Conservation (phyloP, 2,113 vertebrate species). For the Ivindomyrus marchei region DNA sequence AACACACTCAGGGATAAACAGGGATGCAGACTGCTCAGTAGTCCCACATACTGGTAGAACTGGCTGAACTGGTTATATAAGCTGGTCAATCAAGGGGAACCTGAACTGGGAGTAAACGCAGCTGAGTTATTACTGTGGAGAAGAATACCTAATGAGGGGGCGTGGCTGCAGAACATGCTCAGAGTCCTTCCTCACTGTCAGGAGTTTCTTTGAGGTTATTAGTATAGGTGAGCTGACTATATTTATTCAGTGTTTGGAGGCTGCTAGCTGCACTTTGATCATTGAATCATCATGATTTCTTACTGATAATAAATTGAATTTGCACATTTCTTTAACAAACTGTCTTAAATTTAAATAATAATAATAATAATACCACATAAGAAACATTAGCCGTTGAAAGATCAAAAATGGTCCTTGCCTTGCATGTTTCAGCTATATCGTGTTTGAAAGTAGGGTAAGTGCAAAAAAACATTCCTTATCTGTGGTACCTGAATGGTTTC, state of each 20-base stretch:
- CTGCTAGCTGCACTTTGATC: not conserved
- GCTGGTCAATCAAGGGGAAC: not conserved
- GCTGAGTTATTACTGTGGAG: not conserved
- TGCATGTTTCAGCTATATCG: not conserved
- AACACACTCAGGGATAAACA: not conserved
- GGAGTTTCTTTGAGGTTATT: not conserved
- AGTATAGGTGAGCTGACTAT: not conserved
- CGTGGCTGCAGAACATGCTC: not conserved
- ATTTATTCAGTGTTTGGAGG: not conserved
- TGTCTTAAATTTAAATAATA: not conserved
- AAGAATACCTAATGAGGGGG: not conserved
- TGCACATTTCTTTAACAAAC: not conserved
- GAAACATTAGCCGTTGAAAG: too few relatives aligned
- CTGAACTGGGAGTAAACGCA: not conserved
- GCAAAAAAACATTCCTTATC: not conserved
- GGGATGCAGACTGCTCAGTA: not conserved
- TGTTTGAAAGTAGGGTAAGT: not conserved
- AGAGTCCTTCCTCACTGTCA: not conserved
- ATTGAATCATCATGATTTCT: not conserved
- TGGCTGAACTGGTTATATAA: not conserved
- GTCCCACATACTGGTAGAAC: not conserved
- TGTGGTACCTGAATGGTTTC: not conserved
- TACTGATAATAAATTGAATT: not conserved
- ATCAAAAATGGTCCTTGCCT: not conserved
- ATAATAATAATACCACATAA: too few relatives aligned